Evolutionary conservation across 2,113 vertebrate species (phyloP), one percentile per base, ranked within the genome.

Genomic region (human (Homo sapiens)): DNA sequence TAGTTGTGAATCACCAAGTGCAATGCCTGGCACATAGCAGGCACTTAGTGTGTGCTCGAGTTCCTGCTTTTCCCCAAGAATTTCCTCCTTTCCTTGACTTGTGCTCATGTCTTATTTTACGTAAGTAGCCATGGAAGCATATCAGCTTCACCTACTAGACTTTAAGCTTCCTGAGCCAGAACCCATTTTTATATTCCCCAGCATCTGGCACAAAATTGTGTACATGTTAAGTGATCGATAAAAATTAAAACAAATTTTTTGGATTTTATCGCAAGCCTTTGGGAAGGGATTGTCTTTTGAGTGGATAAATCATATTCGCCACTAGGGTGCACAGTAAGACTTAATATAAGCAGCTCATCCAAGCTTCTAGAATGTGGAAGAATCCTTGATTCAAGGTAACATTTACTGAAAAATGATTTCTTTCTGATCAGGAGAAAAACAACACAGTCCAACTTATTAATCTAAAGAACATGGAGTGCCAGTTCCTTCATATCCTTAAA

Each of bases 311-410:
- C 8, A 27, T 25, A 1, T 30, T 76, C 0, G 10, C 85, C 98
- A 73, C 84, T 82, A 95, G 98, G 96, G 95, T 96, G 96, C 98
- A 73, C 76, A 52, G 76, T 92, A 68, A 78, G 96, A 87, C 95
- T 79, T 85, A 3, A 14, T 18, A 76, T 89, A 50, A 38, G 79
- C 57, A 3, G 78, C 16, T 30, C 25, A 4, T 17, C 50, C 16
- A n/a, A 80, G 97, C 95, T 97, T 97, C 96, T 92, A 96, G 94
- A 96, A 96, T 35, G 57, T 55, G 82, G 87, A 89, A 83, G 97
- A 97, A 96, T 70, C 94, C 64, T 96, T 90, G 90, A 87, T 91
- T 93, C 95, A 93, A 94, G 83, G 90, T 96, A 96, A 78, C 90
- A 40, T 92, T 97, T 73, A 32, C 96, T 32, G 95, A 94, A 96